Evolutionary conservation across 1,140 invertebrate genomes (phyloP).

Genomic region (Polyergus mexicanus): DNA sequence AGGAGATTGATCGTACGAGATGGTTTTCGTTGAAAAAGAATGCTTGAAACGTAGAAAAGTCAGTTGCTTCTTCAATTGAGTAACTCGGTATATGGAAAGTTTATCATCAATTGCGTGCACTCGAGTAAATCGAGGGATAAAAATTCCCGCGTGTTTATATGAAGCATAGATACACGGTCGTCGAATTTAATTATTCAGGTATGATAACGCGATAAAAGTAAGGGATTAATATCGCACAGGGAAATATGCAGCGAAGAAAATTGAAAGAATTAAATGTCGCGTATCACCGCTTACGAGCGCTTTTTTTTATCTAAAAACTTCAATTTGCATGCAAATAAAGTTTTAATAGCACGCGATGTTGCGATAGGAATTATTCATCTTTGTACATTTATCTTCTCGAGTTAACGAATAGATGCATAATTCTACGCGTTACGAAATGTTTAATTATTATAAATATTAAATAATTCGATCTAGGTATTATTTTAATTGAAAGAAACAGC

Average conservation of each 20-base stretch:
- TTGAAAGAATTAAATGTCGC: slow-evolving; percentile 53
- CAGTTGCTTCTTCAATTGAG: not conserved
- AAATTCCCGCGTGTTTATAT: slow-evolving; percentile 1
- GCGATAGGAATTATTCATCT: slow-evolving; percentile 41
- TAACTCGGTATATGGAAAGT: not conserved
- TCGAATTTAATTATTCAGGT: slow-evolving; percentile 32
- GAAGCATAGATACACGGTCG: slow-evolving; percentile 20
- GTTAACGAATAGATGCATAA: slow-evolving; percentile 17
- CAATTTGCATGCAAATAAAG: slow-evolving; percentile 60
- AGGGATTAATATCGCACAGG: not conserved
- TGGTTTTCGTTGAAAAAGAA: not conserved
- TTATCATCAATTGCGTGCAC: slow-evolving; percentile 25
- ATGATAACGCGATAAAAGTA: not conserved
- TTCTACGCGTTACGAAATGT: slow-evolving; percentile 2
- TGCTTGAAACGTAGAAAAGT: not conserved
- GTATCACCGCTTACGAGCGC: slow-evolving; percentile 37
- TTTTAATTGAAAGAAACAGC: not conserved
- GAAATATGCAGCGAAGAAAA: slow-evolving; percentile 40
- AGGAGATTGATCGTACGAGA: not conserved
- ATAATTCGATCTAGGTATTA: slow-evolving; percentile 39
- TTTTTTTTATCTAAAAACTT: slow-evolving; percentile 49
- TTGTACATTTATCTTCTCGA: slow-evolving; percentile 35
- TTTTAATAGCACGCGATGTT: slow-evolving; percentile 33
- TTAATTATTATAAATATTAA: slow-evolving; percentile 42
- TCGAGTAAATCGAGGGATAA: slow-evolving; percentile 29